phyloP scores from a whole-genome alignment of 2,113 vertebrate species.

The Morone saxatilis region DNA sequence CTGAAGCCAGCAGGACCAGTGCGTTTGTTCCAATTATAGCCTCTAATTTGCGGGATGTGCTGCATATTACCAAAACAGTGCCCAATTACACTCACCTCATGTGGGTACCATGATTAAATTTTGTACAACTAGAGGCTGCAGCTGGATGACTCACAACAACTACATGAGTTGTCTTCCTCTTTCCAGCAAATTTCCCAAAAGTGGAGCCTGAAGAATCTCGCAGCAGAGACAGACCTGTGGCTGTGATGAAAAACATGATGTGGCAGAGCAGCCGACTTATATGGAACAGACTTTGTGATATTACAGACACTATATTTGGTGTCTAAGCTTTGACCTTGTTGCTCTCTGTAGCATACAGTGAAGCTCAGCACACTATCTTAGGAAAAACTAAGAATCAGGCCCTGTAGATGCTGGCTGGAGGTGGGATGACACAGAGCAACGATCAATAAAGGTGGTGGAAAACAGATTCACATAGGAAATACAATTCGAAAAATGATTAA shows the following conservation, averaged over 20 bases:
- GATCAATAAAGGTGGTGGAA: neutral
- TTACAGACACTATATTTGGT: neutral
- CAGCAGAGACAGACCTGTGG: slow-evolving; percentile 4
- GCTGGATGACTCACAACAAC: slow-evolving; percentile 33
- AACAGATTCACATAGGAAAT: neutral
- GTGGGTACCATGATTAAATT: slow-evolving; percentile 64
- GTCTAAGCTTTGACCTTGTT: slow-evolving; percentile 20
- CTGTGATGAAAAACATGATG: slow-evolving; percentile 7
- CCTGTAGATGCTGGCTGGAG: neutral
- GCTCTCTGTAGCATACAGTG: neutral
- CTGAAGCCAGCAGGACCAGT: slow-evolving; percentile 45
- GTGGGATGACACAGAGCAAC: neutral
- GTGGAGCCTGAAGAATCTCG: neutral
- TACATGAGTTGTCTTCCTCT: neutral
- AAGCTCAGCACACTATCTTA: neutral
- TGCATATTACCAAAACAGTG: slow-evolving; percentile 54
- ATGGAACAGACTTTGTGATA: slow-evolving; percentile 4
- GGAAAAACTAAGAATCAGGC: neutral
- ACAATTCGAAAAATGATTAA: neutral
- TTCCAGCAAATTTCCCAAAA: slow-evolving; percentile 14
- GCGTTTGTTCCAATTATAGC: slow-evolving; percentile 65
- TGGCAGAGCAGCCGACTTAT: neutral
- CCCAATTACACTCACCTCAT: slow-evolving; percentile 63
- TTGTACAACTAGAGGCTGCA: slow-evolving; percentile 31
- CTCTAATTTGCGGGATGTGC: slow-evolving; percentile 58